Percentiles rank a stretch among this genome's conserved stretches.
These are phyloP conservation scores for Lymantria dispar DNA, from an alignment of 2,888 invertebrate genomes.

Conservation along the genomic window DNA sequence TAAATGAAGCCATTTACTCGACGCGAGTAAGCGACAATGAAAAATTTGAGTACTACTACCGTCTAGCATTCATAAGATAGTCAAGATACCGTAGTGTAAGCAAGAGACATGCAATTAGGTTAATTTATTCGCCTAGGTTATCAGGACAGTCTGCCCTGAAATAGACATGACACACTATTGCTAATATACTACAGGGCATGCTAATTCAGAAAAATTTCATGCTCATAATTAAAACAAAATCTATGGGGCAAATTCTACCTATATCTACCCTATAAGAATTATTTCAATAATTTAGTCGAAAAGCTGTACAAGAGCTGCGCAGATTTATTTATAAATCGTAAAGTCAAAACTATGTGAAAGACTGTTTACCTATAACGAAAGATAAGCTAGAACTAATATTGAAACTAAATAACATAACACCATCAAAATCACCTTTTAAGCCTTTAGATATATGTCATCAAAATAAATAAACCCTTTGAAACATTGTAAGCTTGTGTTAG, in stretches of 20 bases:
- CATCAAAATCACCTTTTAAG: constrained; percentile 30
- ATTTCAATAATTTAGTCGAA: constrained; percentile 51
- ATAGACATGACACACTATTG: constrained; percentile 44
- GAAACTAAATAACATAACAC: constrained; percentile 23
- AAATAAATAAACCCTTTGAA: constrained; percentile 11
- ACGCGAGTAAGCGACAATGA: constrained; percentile 15
- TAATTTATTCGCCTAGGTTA: constrained; percentile 35
- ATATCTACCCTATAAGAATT: constrained; percentile 56
- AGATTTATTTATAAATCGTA: constrained; percentile 11
- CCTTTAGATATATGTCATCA: constrained; percentile 16
- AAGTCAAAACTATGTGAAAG: constrained; percentile 17
- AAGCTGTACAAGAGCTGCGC: constrained; percentile 49
- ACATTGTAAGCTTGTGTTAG: constrained; percentile 19
- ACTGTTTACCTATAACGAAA: constrained; percentile 27
- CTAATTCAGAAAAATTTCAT: constrained; percentile 62
- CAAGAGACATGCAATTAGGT: constrained; percentile 72
- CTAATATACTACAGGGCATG: constrained; percentile 67
- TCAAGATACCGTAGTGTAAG: constrained; percentile 48
- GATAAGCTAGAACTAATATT: constrained; percentile 28
- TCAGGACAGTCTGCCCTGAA: constrained; percentile 38
- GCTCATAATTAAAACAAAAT: constrained; percentile 58
- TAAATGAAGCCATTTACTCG: constrained; percentile 15
- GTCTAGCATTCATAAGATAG: constrained; percentile 28
- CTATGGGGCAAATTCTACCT: constrained; percentile 49
- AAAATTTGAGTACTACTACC: constrained; percentile 16